Conservation (phyloP, 2,113 vertebrate genomes). For the Lophius piscatorius region DNA sequence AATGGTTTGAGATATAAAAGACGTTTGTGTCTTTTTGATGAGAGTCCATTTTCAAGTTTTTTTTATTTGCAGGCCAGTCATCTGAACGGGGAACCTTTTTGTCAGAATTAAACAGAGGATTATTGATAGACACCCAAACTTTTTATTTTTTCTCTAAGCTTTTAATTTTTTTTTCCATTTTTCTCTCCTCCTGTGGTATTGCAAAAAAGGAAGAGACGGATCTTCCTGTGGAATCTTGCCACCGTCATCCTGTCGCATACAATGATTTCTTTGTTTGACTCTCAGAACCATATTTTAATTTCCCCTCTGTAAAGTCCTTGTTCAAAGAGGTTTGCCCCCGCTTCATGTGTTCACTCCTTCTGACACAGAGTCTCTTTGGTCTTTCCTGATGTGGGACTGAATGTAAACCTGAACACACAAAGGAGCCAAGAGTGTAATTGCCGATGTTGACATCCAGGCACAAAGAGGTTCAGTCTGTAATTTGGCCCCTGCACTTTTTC, state of each 20-base stretch:
- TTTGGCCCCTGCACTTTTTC: slow-evolving; percentile 61
- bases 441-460: slow-evolving; percentile 21
- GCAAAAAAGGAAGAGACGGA: slow-evolving; percentile 21
- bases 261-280: slow-evolving; percentile 28
- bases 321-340: slow-evolving; percentile 1
- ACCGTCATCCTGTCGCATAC: background rate
- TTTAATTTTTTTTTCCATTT: slow-evolving; percentile 10
- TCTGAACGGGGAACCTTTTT: slow-evolving; percentile 37
- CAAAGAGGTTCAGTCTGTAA: slow-evolving; percentile 47
- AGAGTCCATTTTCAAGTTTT: slow-evolving; percentile 31
- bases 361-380: slow-evolving; percentile 38
- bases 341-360: slow-evolving; percentile 34
- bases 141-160: slow-evolving; percentile 58
- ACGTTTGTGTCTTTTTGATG: slow-evolving; percentile 59
- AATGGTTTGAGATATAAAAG: slow-evolving; percentile 57
- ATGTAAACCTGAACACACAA: slow-evolving; percentile 66
- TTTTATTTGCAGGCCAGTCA: slow-evolving; percentile 28
- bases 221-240: slow-evolving; percentile 36
- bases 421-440: slow-evolving; percentile 36
- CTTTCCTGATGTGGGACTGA: slow-evolving; percentile 59
- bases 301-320: slow-evolving; percentile 19
- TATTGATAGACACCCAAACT: slow-evolving; percentile 35
- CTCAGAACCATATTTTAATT: slow-evolving; percentile 25
- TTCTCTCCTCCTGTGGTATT: slow-evolving; percentile 7
- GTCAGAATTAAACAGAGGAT: slow-evolving; percentile 51